phyloP scores from a whole-genome alignment of 2,888 invertebrate species.

The Dusona sp. region DNA sequence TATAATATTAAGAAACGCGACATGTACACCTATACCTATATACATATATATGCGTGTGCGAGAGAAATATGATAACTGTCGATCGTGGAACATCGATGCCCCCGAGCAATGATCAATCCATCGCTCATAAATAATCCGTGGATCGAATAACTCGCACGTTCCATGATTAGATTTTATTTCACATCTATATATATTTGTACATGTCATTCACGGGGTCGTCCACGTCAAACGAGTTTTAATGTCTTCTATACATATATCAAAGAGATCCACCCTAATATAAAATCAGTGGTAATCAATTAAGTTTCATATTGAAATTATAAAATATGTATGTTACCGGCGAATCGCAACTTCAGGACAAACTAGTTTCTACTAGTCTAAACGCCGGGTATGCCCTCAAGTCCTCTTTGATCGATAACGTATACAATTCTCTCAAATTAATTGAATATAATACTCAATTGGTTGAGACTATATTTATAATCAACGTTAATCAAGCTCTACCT shows the following conservation, averaged over 20 bases:
- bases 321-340: neutral
- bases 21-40: conserved; percentile 5
- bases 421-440: neutral
- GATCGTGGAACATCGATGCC: conserved; percentile 65
- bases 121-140: conserved; percentile 60
- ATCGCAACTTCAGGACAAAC: neutral
- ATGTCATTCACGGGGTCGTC: neutral
- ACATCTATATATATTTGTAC: neutral
- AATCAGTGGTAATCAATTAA: neutral
- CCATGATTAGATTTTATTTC: conserved; percentile 49
- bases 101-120: conserved; percentile 61
- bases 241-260: neutral
- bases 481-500: conserved; percentile 10
- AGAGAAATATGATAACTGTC: conserved; percentile 58
- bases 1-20: neutral
- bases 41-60: neutral
- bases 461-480: neutral
- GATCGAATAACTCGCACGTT: conserved; percentile 60
- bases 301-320: neutral
- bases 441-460: neutral
- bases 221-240: neutral
- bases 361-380: neutral
- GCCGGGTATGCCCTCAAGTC: neutral
- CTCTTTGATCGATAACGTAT: neutral
- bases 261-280: neutral